A percentile compares a stretch with the other conserved stretches of the same genome.
phyloP scores from a whole-genome alignment of 2,797 vertebrate genomes.

The Enteromius unitaeniatus region DNA sequence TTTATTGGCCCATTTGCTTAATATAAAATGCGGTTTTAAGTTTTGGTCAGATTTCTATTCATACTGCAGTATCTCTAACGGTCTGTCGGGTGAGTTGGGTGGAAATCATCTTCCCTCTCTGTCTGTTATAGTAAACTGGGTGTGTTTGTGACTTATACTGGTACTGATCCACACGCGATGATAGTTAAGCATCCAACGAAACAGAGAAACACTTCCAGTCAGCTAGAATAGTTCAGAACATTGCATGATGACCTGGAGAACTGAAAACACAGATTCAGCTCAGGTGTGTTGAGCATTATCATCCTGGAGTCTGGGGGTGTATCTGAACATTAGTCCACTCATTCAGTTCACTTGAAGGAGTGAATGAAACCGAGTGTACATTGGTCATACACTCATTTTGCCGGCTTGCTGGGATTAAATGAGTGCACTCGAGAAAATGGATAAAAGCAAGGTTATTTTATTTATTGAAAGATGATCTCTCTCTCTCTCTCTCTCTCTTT shows the following conservation, averaged over 20 bases:
- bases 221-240: background rate
- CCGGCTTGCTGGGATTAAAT: too few species aligned
- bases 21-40: background rate
- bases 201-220: background rate
- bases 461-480: background rate
- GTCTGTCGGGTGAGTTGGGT: background rate
- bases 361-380: too few species aligned
- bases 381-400: too few species aligned
- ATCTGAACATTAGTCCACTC: too few species aligned
- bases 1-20: background rate
- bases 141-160: background rate
- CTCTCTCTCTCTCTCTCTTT: too few species aligned
- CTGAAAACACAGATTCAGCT: background rate
- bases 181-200: background rate
- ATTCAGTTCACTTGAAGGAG: too few species aligned
- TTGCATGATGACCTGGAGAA: background rate
- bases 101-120: background rate
- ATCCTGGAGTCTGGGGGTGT: background rate
- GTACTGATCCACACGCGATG: background rate
- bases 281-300: background rate
- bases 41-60: too few species aligned
- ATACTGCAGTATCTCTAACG: background rate
- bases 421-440: too few species aligned
- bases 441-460: background rate
- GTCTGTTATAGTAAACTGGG: too few species aligned